Evolutionary conservation across 1,140 invertebrate species (phyloP).

Genomic region (Aphidius gifuensis): DNA sequence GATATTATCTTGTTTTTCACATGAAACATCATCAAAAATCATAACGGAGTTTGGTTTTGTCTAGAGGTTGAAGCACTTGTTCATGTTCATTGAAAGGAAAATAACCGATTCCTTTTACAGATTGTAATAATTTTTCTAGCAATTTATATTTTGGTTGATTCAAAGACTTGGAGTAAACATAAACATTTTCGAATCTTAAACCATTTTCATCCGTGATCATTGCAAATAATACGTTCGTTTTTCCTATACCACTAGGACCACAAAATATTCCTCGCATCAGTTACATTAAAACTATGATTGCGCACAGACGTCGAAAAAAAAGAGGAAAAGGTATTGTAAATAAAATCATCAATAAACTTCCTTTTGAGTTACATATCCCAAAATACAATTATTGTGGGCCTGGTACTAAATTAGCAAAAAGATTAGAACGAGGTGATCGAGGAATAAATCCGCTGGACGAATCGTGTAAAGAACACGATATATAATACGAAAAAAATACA

Average conservation of each 20-base stretch:
- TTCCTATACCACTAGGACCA: neutral
- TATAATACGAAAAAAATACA: too few species aligned
- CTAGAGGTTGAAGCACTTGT: conserved; percentile 9
- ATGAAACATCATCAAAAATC: conserved; percentile 19
- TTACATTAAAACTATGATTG: too few species aligned
- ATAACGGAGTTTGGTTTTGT: conserved; percentile 14
- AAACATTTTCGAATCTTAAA: conserved; percentile 17
- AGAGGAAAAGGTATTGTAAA: too few species aligned
- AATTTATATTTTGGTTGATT: conserved; percentile 16
- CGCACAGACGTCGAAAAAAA: too few species aligned
- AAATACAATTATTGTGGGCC: too few species aligned
- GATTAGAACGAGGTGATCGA: too few species aligned
- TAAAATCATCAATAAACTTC: too few species aligned
- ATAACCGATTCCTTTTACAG: conserved; percentile 12
- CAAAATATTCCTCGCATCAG: neutral
- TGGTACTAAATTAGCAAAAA: too few species aligned
- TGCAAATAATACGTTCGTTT: conserved; percentile 13
- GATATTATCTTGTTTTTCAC: conserved; percentile 14
- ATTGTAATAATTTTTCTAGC: neutral
- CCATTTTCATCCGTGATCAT: conserved; percentile 13
- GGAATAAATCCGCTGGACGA: too few species aligned
- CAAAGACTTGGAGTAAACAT: conserved; percentile 14
- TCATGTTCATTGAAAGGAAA: conserved; percentile 15
- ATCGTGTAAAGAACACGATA: too few species aligned
- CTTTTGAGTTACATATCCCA: too few species aligned